A percentile compares a stretch with the other conserved stretches of the same genome.
Conservation (phyloP, 2,888 invertebrate species). For the Pyrrhosoma nymphula region DNA sequence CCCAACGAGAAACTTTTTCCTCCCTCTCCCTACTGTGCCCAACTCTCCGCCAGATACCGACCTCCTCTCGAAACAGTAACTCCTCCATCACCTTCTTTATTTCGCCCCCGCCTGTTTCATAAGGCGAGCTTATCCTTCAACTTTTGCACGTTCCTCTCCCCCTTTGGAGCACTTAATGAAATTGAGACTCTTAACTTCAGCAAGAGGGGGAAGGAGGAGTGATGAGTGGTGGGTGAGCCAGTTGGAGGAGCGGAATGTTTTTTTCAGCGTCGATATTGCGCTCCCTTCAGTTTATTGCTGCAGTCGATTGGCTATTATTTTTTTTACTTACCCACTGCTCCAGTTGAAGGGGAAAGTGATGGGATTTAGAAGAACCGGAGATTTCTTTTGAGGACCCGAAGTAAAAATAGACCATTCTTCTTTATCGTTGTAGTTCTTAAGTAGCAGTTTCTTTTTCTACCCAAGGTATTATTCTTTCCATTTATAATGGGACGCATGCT, state of each 20-base stretch:
- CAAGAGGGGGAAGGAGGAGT: background rate
- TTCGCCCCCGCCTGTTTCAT: background rate
- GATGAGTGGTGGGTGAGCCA: background rate
- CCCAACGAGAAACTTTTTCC: background rate
- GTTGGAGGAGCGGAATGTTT: background rate
- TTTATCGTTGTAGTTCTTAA: too few species aligned
- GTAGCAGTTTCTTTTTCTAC: too few species aligned
- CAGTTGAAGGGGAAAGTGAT: background rate
- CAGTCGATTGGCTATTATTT: background rate
- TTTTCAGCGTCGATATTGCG: background rate
- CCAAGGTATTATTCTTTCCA: too few species aligned
- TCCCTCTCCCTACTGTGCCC: background rate
- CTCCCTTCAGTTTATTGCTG: background rate
- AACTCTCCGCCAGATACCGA: background rate
- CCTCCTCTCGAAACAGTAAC: background rate
- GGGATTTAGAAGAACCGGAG: too few species aligned
- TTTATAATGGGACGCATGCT: too few species aligned
- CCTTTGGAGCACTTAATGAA: conserved; percentile 21
- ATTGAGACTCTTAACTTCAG: background rate
- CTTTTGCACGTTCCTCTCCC: background rate
- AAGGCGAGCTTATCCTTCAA: conserved; percentile 26
- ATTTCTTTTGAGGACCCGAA: too few species aligned
- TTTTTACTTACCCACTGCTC: background rate
- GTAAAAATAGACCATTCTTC: too few species aligned
- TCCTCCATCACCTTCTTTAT: background rate